phyloP scores from a whole-genome alignment of 1,140 invertebrate species.

The Drosophila kurseongensis region DNA sequence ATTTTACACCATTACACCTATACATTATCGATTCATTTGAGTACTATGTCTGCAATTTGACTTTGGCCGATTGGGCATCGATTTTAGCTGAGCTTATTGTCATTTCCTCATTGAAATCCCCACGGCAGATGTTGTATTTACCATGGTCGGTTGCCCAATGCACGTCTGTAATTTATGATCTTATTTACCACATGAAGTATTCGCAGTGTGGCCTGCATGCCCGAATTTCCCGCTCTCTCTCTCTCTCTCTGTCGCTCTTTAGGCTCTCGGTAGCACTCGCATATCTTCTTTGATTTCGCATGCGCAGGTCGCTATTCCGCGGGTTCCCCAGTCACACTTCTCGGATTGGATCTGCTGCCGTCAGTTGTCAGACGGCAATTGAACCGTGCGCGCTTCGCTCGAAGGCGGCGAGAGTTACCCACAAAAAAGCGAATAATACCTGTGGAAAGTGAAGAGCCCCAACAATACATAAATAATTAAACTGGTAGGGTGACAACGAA shows the following conservation, averaged over 20 bases:
- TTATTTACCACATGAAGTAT: conserved; percentile 41
- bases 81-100: conserved; percentile 4
- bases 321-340: conserved; percentile 21
- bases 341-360: conserved; percentile 46
- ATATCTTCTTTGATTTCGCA: conserved; percentile 54
- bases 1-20: neutral
- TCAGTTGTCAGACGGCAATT: conserved; percentile 69
- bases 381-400: conserved; percentile 68
- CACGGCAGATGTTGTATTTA: conserved; percentile 28
- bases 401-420: conserved; percentile 52
- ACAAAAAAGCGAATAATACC: conserved; percentile 23
- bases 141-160: conserved; percentile 13
- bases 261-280: conserved; percentile 6
- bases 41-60: neutral
- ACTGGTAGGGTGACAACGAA: conserved; percentile 6
- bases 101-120: conserved; percentile 5
- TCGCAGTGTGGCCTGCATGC: conserved; percentile 21
- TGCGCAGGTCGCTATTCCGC: conserved; percentile 59
- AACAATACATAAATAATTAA: conserved; percentile 31
- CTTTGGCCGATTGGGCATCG: conserved; percentile 10
- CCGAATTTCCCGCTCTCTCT: neutral
- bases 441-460: conserved; percentile 14
- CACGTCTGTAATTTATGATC: conserved; percentile 46
- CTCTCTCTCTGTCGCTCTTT: neutral
- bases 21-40: neutral